These are phyloP conservation scores for Xenopus petersii DNA, from an alignment of 2,797 vertebrate species.

Conservation along the genomic window DNA sequence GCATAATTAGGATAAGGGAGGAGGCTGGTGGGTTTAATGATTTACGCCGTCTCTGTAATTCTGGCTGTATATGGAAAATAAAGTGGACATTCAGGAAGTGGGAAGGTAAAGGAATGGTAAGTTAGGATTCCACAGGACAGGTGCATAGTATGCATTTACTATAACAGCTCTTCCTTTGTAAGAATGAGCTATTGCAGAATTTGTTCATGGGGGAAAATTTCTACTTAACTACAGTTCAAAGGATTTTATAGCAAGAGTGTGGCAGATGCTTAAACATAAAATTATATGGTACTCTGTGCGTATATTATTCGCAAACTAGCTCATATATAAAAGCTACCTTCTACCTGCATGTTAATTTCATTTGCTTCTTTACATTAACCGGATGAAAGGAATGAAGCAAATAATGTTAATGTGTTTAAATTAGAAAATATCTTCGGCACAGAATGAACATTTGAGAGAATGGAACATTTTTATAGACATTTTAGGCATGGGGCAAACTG, in stretches of 20 bases:
- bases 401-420: too few relatives aligned
- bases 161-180: constrained; percentile 10
- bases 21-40: constrained; percentile 4
- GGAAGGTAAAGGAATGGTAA: not conserved
- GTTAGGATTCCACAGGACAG: constrained; percentile 22
- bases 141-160: constrained; percentile 14
- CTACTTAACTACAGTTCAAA: constrained; percentile 46
- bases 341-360: constrained; percentile 37
- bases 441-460: too few relatives aligned
- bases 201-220: constrained; percentile 35
- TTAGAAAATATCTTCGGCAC: too few relatives aligned
- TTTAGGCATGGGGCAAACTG: too few relatives aligned
- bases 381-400: not conserved
- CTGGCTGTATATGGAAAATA: constrained; percentile 15
- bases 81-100: constrained; percentile 4
- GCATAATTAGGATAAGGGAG: constrained; percentile 38
- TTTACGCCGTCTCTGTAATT: constrained; percentile 23
- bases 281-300: constrained; percentile 42
- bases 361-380: constrained; percentile 10
- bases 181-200: constrained; percentile 29
- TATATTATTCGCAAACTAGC: constrained; percentile 46
- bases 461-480: too few relatives aligned
- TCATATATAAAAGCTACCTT: constrained; percentile 42
- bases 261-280: constrained; percentile 50
- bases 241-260: constrained; percentile 43